phyloP scores from a whole-genome alignment of 2,888 invertebrate genomes.

The Venustoraphidia nigricollis region DNA sequence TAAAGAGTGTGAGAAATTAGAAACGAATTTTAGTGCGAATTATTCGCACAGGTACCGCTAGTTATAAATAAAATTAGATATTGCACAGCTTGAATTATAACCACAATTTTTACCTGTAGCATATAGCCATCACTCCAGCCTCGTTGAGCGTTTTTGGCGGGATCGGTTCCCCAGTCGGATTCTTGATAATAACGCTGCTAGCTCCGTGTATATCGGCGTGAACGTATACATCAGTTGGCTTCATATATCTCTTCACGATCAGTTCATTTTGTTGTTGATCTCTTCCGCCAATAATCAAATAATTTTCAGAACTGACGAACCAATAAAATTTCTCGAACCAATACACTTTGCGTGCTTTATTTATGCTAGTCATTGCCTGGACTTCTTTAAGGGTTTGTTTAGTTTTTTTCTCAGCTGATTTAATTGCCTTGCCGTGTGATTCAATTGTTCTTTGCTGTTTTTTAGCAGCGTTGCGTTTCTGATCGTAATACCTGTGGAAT shows the following conservation, averaged over 20 bases:
- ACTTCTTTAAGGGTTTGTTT: conserved; percentile 88
- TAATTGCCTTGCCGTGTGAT: conserved; percentile 83
- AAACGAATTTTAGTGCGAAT: no score
- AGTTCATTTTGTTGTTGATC: conserved; percentile 98
- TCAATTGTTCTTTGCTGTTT: conserved; percentile 95
- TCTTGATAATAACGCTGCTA: conserved; percentile 82
- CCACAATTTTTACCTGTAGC: conserved; percentile 46
- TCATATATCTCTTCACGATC: conserved; percentile 87
- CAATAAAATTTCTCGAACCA: conserved; percentile 99
- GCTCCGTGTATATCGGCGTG: conserved; percentile 94
- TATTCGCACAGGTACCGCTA: no score
- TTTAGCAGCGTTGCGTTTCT: conserved; percentile 76
- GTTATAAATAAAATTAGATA: no score
- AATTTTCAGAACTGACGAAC: conserved; percentile 96
- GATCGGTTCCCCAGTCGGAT: conserved; percentile 50
- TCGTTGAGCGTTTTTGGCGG: conserved; percentile 94
- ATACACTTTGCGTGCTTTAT: conserved; percentile 83
- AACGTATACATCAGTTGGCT: conserved; percentile 78
- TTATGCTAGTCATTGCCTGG: conserved; percentile 79
- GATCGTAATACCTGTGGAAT: conserved; percentile 64
- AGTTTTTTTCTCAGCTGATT: conserved; percentile 90
- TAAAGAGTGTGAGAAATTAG: no score
- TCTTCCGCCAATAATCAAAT: conserved; percentile 82
- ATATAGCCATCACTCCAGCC: conserved; percentile 92
- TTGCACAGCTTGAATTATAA: neutral